Evolutionary conservation across 2,797 vertebrate species (phyloP).

Genomic region (Alcedo quadribrachys): DNA sequence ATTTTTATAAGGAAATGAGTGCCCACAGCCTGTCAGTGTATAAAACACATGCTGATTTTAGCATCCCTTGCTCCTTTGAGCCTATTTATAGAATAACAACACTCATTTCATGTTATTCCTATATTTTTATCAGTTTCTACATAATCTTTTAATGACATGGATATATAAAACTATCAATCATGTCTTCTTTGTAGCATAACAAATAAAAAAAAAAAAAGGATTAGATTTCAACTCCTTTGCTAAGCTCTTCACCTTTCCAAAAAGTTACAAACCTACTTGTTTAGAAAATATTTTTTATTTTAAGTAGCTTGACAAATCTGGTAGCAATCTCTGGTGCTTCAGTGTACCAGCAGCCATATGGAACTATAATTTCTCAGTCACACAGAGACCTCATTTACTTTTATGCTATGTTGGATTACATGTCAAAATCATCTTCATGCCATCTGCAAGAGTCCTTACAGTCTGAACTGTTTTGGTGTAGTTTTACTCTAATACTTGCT

Average conservation of each 20-base stretch:
- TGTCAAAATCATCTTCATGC: slow-evolving; percentile 66
- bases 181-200: not conserved
- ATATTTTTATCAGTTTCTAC: not conserved
- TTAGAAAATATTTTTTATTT: slow-evolving; percentile 64
- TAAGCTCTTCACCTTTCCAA: not conserved
- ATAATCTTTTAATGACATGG: not conserved
- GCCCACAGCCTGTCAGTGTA: not conserved
- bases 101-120: not conserved
- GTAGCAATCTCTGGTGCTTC: slow-evolving; percentile 56
- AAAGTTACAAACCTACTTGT: slow-evolving; percentile 27
- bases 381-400: slow-evolving; percentile 70
- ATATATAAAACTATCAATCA: not conserved
- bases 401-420: slow-evolving; percentile 67
- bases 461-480: slow-evolving; percentile 14
- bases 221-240: not conserved
- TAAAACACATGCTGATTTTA: not conserved
- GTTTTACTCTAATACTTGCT: slow-evolving; percentile 14
- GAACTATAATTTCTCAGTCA: slow-evolving; percentile 74
- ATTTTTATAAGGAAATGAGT: not conserved
- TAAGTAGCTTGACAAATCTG: slow-evolving; percentile 66
- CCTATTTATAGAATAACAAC: not conserved
- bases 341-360: slow-evolving; percentile 70
- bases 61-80: not conserved
- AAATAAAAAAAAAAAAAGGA: not conserved
- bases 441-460: slow-evolving; percentile 64